Conservation (phyloP, 1,140 invertebrate genomes). For the Pseudomyrmex cubaensis region DNA sequence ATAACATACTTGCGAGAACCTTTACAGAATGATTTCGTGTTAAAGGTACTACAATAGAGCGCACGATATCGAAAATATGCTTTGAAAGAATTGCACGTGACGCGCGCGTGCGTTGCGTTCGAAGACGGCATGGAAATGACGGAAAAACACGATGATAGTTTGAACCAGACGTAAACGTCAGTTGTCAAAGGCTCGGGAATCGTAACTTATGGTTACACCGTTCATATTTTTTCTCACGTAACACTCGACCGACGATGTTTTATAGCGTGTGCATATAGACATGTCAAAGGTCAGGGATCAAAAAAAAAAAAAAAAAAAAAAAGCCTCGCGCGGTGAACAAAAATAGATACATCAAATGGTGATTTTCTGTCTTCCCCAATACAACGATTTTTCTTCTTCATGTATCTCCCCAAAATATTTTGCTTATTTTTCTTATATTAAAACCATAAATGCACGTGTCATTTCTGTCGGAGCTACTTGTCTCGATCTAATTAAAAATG, state of each 20-base stretch:
- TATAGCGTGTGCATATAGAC: neutral
- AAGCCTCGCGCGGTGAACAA: neutral
- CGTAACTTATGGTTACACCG: slow-evolving; percentile 29
- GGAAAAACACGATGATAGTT: slow-evolving; percentile 19
- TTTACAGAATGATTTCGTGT: neutral
- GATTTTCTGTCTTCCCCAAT: no score
- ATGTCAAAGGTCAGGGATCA: slow-evolving; percentile 37
- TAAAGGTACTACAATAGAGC: neutral
- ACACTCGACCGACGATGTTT: slow-evolving; percentile 14
- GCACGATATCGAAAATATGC: neutral
- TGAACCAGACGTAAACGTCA: slow-evolving; percentile 39
- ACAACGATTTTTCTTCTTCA: neutral
- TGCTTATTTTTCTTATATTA: neutral
- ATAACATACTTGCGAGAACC: neutral
- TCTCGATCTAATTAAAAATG: neutral
- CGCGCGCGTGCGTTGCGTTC: slow-evolving; percentile 8
- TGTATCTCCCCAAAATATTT: neutral
- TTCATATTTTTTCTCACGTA: slow-evolving; percentile 35
- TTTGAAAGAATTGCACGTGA: neutral
- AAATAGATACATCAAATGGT: neutral
- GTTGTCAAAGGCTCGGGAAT: slow-evolving; percentile 22
- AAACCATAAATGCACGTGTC: neutral
- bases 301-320: slow-evolving; percentile 2
- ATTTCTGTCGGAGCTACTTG: no score
- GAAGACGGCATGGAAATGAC: slow-evolving; percentile 8